Evolutionary conservation across 2,888 invertebrate species (phyloP).

Genomic region (Caenorhabditis macrosperma): DNA sequence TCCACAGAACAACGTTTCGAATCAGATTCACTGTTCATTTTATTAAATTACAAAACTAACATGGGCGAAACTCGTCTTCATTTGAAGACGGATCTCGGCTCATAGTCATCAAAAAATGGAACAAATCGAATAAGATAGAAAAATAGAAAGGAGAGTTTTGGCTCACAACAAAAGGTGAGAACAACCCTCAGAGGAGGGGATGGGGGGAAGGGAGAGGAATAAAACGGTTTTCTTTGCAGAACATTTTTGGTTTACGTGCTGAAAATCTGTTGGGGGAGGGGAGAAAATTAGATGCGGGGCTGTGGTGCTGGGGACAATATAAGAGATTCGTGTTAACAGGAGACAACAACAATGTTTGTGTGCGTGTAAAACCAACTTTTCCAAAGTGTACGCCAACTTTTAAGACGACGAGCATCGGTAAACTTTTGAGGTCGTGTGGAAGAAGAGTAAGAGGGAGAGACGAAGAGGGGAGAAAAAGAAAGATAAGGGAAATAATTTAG

Average conservation of each 20-base stretch:
- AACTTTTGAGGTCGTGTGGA: slow-evolving; percentile 55
- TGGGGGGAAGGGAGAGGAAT: not conserved
- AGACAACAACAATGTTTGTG: not conserved
- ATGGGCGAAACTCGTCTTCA: too few relatives aligned
- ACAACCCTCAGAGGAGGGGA: not conserved
- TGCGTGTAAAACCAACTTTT: slow-evolving; percentile 30
- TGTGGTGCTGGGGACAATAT: not conserved
- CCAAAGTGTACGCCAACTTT: slow-evolving; percentile 39
- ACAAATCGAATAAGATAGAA: not conserved
- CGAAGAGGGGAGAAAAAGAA: slow-evolving; percentile 3
- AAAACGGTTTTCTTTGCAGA: not conserved
- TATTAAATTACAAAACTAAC: slow-evolving; percentile 16
- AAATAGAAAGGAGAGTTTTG: not conserved
- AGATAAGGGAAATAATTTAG: not conserved
- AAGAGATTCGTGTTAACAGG: slow-evolving; percentile 55
- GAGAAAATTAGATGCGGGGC: not conserved
- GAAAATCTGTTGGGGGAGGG: not conserved
- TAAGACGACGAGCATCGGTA: slow-evolving; percentile 24
- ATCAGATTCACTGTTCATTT: slow-evolving; percentile 7
- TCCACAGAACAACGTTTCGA: not conserved
- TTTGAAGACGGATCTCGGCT: too few relatives aligned
- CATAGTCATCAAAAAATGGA: slow-evolving; percentile 3
- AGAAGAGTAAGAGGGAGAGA: not conserved
- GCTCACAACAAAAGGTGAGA: slow-evolving; percentile 45
- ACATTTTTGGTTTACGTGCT: too few relatives aligned